Evolutionary conservation across 2,113 vertebrate species (phyloP), one percentile per base, ranked within the genome.

Genomic region (Amblyornis subalaris): DNA sequence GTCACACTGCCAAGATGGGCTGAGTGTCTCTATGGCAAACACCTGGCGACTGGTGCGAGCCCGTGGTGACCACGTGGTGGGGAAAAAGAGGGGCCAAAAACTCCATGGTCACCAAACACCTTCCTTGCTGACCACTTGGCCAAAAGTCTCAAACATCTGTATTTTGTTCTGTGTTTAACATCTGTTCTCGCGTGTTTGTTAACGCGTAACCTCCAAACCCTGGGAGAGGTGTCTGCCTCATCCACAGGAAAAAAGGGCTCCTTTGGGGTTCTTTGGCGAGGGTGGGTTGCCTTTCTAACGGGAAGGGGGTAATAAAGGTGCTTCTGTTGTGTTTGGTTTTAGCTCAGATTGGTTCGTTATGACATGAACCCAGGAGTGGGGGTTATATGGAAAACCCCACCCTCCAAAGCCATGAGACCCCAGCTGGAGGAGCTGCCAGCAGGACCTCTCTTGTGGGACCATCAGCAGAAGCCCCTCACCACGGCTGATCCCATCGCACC

Each of bases 1-100:
- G 0, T 7, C 23, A 19, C 1, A 0, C 12, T 18, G 14, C 36
- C 0, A 0, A 21, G 13, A 15, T 48, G 44, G 54, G n/a, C 40
- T 3, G 3, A 33, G 22, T 6, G 25, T 36, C 40, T 57, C 73
- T 6, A 10, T 1, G 40, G 28, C 44, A 35, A 75, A 20, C 2
- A 2, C 28, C 3, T 6, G 5, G 48, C 22, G 36, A 8, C 33
- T 5, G 26, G 3, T 10, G 12, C 1, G 6, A 60, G 60, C 14
- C 64, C 51, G 6, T 1, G 2, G 42, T 6, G 51, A 35, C 33
- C 33, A n/a, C 1, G 0, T 23, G 3, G 18, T 7, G 19, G 16
- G 19, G 18, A 66, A 18, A 58, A 67, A 42, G 14, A 50, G 12
- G 22, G 24, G 2, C 12, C 42, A 40, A 55, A 61, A 65, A 7